Conservation (phyloP, 1,140 invertebrate genomes). For the Tetramorium simillimum region DNA sequence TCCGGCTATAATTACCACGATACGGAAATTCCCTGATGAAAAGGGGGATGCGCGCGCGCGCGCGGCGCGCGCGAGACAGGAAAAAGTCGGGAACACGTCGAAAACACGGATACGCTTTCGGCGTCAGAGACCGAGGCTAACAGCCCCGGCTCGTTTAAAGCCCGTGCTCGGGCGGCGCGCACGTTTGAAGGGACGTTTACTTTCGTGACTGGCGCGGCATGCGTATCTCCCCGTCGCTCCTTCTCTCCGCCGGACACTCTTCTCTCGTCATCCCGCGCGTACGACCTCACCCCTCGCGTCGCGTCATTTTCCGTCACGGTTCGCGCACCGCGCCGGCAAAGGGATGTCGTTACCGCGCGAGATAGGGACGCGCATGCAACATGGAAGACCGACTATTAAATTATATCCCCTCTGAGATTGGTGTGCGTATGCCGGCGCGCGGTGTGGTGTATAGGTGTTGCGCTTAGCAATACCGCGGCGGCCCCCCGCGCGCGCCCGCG, state of each 20-base stretch:
- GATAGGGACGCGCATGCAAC: conserved; percentile 76
- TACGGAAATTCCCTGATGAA: background rate
- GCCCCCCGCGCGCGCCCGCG: background rate
- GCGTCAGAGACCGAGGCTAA: conserved; percentile 11
- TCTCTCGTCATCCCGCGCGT: conserved; percentile 60
- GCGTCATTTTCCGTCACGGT: conserved; percentile 63
- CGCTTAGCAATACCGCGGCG: conserved; percentile 17
- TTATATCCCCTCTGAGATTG: conserved; percentile 76
- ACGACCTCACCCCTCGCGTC: conserved; percentile 60
- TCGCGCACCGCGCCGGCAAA: conserved; percentile 43
- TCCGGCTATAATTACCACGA: conserved; percentile 25
- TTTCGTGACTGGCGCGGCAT: conserved; percentile 56
- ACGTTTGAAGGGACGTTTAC: conserved; percentile 62
- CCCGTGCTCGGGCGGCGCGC: background rate
- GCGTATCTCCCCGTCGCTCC: conserved; percentile 39
- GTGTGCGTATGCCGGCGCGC: conserved; percentile 11
- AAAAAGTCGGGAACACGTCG: background rate
- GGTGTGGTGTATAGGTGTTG: background rate
- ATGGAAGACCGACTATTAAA: conserved; percentile 81
- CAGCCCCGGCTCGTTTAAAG: conserved; percentile 22
- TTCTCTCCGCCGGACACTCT: conserved; percentile 46
- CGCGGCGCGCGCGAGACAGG: background rate
- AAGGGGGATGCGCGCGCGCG: background rate
- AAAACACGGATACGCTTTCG: conserved; percentile 15
- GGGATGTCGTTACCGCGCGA: conserved; percentile 77